phyloP scores from a whole-genome alignment of 2,888 invertebrate species.

The Platycheirus albimanus region DNA sequence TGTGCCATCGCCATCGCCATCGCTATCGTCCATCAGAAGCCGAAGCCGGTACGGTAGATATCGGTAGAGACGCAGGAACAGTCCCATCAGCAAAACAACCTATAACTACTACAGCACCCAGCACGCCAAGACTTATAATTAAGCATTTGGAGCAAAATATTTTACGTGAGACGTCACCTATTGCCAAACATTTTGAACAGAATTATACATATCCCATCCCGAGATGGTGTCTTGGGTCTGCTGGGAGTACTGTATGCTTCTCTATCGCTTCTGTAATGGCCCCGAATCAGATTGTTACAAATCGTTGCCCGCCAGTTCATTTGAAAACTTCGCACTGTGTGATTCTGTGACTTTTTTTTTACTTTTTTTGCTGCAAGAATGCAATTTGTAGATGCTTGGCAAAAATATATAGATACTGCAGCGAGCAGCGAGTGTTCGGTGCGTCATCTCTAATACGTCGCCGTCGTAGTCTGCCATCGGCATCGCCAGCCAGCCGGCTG shows the following conservation, averaged over 20 bases:
- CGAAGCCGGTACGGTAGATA: no score
- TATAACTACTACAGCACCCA: slow-evolving; percentile 17
- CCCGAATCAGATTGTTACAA: slow-evolving; percentile 73
- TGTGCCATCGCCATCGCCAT: slow-evolving; percentile 14
- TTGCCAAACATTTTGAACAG: slow-evolving; percentile 71
- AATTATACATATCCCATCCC: slow-evolving; percentile 60
- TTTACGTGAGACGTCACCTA: slow-evolving; percentile 73
- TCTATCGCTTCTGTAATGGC: slow-evolving; percentile 54
- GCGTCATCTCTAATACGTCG: slow-evolving; percentile 56
- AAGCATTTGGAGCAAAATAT: slow-evolving; percentile 72
- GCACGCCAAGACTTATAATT: slow-evolving; percentile 66
- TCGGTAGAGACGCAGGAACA: slow-evolving; percentile 24
- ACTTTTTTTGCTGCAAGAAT: slow-evolving; percentile 29
- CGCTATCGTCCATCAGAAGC: slow-evolving; percentile 31
- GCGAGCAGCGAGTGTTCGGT: slow-evolving; percentile 31
- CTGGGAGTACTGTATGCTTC: no score
- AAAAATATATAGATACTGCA: slow-evolving; percentile 17
- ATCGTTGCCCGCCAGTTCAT: slow-evolving; percentile 63
- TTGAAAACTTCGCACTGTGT: slow-evolving; percentile 55
- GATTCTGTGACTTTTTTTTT: slow-evolving; percentile 44
- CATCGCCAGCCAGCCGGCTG: slow-evolving; percentile 40
- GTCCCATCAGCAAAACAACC: slow-evolving; percentile 11
- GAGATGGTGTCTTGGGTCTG: background rate
- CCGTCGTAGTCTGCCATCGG: slow-evolving; percentile 5
- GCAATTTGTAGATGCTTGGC: slow-evolving; percentile 60